A percentile compares a stretch with the other conserved stretches of the same genome.
Conservation (phyloP, 2,888 invertebrate species). For the Caradrina kadenii region DNA sequence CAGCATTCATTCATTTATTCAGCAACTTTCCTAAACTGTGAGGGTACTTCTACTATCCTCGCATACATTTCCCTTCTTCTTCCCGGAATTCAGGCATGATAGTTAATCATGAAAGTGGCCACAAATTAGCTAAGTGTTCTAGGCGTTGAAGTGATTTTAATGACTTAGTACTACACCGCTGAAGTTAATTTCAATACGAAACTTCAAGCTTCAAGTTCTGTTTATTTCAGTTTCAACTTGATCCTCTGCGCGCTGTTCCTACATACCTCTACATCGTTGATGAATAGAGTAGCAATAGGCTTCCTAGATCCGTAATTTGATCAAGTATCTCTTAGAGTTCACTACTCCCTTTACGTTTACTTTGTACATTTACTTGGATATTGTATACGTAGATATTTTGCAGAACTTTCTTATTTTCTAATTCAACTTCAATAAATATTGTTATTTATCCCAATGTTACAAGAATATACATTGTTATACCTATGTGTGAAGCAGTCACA, state of each 20-base stretch:
- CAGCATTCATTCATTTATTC: no score
- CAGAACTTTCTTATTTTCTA: not conserved
- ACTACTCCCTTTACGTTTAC: not conserved
- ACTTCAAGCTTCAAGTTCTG: conserved; percentile 9
- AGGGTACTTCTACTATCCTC: no score
- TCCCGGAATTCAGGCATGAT: not conserved
- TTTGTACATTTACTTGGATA: not conserved
- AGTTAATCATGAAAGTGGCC: not conserved
- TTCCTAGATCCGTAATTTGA: not conserved
- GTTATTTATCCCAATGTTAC: not conserved
- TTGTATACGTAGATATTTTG: not conserved
- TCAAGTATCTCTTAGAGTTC: conserved; percentile 1
- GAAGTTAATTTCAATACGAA: conserved; percentile 17
- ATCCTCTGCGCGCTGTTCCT: not conserved
- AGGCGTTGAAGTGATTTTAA: not conserved
- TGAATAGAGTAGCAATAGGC: conserved; percentile 11
- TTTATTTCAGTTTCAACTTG: conserved; percentile 28
- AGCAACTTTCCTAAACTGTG: no score
- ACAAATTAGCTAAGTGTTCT: not conserved
- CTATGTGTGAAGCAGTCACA: not conserved
- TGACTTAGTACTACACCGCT: not conserved
- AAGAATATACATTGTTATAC: conserved; percentile 9
- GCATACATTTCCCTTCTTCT: no score
- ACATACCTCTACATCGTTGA: not conserved
- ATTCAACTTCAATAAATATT: not conserved